Percentiles rank a stretch among this genome's conserved stretches.
phyloP scores from a whole-genome alignment of 2,797 vertebrate species.

The Sebastolobus altivelis region DNA sequence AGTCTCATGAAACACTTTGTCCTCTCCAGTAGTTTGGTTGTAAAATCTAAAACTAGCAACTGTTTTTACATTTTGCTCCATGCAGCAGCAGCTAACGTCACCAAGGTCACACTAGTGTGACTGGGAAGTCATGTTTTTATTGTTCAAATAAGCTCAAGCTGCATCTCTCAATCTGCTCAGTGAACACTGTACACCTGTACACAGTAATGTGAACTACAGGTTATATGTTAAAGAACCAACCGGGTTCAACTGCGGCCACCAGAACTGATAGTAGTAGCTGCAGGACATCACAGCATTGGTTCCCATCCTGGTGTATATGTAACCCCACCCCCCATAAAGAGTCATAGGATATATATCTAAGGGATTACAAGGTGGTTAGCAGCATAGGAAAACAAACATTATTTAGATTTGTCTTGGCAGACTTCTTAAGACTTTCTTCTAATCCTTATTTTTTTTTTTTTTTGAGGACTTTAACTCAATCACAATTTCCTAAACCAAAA shows the following conservation, averaged over 20 bases:
- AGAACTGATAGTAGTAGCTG: neutral
- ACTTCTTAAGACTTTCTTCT: neutral
- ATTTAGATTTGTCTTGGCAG: neutral
- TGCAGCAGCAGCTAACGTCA: neutral
- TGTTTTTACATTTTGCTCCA: neutral
- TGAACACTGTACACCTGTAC: too few relatives aligned
- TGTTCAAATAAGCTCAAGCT: neutral
- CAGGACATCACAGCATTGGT: too few relatives aligned
- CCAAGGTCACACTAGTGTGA: constrained; percentile 52
- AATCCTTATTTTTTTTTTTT: neutral
- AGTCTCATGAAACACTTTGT: neutral
- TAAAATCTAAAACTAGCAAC: too few relatives aligned
- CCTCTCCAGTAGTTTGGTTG: neutral
- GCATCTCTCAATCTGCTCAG: too few relatives aligned
- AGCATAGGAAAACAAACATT: too few relatives aligned
- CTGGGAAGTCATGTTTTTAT: neutral
- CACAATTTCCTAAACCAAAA: neutral
- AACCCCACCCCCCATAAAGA: neutral
- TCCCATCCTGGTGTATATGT: neutral
- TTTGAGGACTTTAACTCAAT: neutral
- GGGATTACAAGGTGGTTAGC: neutral
- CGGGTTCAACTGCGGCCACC: neutral
- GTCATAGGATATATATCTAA: neutral
- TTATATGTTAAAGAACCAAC: neutral
- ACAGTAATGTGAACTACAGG: rapidly evolving